phyloP scores from a whole-genome alignment of 2,888 invertebrate genomes.

The Melinaea marsaeus region DNA sequence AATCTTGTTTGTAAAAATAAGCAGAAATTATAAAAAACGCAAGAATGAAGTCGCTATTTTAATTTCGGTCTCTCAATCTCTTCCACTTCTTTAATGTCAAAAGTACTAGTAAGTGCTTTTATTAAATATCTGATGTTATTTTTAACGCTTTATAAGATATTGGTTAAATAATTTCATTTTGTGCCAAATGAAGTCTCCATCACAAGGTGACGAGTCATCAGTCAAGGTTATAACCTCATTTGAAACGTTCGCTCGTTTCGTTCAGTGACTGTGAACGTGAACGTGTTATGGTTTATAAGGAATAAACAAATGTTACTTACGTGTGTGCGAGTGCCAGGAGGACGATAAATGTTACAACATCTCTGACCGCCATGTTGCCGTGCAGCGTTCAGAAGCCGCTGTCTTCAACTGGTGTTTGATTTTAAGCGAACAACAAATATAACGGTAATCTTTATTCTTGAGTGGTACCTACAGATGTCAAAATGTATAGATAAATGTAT shows the following conservation, averaged over 20 bases:
- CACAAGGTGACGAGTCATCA: no score
- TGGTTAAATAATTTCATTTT: no score
- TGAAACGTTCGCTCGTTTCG: background rate
- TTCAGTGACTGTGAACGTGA: background rate
- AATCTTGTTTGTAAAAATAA: no score
- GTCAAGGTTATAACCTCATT: no score
- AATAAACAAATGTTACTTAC: slow-evolving; percentile 53
- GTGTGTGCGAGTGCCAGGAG: slow-evolving; percentile 56
- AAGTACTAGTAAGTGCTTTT: no score
- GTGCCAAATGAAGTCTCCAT: no score
- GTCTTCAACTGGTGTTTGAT: slow-evolving; percentile 41
- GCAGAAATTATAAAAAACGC: no score
- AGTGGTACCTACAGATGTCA: slow-evolving; percentile 40
- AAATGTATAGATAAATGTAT: slow-evolving; percentile 41
- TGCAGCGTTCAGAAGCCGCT: slow-evolving; percentile 44
- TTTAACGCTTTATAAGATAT: no score
- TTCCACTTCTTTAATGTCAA: no score
- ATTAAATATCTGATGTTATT: no score
- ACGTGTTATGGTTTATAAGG: background rate
- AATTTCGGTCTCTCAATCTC: no score
- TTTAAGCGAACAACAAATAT: slow-evolving; percentile 24
- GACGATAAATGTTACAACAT: slow-evolving; percentile 42
- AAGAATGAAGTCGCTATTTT: no score
- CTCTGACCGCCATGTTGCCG: slow-evolving; percentile 46
- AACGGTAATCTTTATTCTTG: slow-evolving; percentile 49